phyloP scores from a whole-genome alignment of 2,888 invertebrate species.

The Helobdella robusta region DNA sequence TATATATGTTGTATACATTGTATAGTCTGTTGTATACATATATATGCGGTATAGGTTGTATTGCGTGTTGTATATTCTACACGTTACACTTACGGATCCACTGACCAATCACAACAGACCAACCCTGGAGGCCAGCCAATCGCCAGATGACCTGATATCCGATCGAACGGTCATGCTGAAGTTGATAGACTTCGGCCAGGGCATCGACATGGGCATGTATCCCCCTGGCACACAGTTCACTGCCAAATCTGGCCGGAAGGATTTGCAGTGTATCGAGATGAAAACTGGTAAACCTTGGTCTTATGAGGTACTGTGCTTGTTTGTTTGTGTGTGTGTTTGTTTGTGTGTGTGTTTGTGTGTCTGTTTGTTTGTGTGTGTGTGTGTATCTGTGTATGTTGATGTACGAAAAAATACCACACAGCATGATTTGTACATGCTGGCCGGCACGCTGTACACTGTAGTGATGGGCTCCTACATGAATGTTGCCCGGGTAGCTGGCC shows the following conservation, averaged over 20 bases:
- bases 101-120: constrained; percentile 4
- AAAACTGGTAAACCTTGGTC: constrained; percentile 10
- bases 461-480: constrained; percentile 18
- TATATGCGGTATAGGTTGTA: too few relatives aligned
- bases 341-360: neutral
- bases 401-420: constrained; percentile 38
- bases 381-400: constrained; percentile 55
- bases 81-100: neutral
- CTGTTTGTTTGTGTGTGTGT: constrained; percentile 57
- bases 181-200: constrained; percentile 84
- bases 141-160: constrained; percentile 5
- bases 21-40: too few relatives aligned
- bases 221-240: constrained; percentile 68
- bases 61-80: neutral
- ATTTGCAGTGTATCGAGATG: constrained; percentile 48
- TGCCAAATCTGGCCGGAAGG: constrained; percentile 51
- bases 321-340: neutral
- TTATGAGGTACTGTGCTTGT: neutral
- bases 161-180: constrained; percentile 23
- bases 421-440: constrained; percentile 15
- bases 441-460: constrained; percentile 10
- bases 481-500: neutral
- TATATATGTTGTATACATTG: too few relatives aligned
- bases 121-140: constrained; percentile 6
- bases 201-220: constrained; percentile 80